Base-by-base conservation (phyloP, 2,888 invertebrate genomes). In the Leptopilina drosophilae region DNA sequence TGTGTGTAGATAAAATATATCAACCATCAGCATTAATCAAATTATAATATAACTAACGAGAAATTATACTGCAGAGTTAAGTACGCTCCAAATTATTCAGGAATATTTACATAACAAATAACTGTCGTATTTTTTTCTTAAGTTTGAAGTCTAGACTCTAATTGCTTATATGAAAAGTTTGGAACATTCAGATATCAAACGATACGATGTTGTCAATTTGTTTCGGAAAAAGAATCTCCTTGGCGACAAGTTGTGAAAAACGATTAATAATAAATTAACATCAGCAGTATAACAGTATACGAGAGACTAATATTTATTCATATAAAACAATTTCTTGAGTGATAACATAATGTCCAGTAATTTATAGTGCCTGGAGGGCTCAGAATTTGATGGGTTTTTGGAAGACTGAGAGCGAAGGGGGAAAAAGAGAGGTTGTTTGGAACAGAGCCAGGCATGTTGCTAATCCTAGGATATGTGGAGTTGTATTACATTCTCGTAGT, bases 371-470 rank as follows among this genome's bases (percentile, higher is more conserved):
- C 77, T 76, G 80, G 80, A 78, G 64, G 62, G 33, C 76, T 76
- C 12, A 64, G 59, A 40, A 62, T 64, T 15, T 75, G 77, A 77
- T 77, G 62, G 62, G 49, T 67, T 66, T 46, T 49, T 9, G 46
- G 67, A 62, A 64, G 66, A n/a, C 15, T 20, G n/a, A 66, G 26
- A 64, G 56, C 69, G 69, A 56, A 62, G 67, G 42, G 42, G 8
- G 42, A 42, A 8, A 42, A 8, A 42, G 65, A 75, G 69, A 56
- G 65, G 75, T 42, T 77, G 76, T 64, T 85, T 89, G 88, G 87
- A 86, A 64, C 69, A 64, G 40, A 67, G 88, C 88, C 88, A 88
- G 85, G 77, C 79, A 81, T 84, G 82, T 84, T 86, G 88, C 86
- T 87, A 87, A 87, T 85, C 83, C 84, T 64, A 77, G 81, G 80